Percentiles rank a stretch among this genome's conserved stretches.
Conservation (phyloP, 2,113 vertebrate species). For the Labrus mixtus region DNA sequence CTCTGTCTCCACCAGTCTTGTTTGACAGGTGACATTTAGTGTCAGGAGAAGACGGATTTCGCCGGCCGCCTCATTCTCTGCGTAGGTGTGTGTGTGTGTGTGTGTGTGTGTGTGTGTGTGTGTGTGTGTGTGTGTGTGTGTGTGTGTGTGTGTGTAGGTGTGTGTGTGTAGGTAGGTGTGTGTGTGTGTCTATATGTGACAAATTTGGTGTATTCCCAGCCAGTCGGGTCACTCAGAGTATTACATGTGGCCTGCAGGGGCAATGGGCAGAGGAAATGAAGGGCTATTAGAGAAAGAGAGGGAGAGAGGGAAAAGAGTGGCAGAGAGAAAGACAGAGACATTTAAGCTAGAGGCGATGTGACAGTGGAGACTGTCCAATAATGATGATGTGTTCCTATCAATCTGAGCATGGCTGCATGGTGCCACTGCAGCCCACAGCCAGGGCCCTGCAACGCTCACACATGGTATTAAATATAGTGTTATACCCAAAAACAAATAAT, state of each 20-base stretch:
- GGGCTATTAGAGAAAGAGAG: constrained; percentile 75
- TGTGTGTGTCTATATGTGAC: constrained; percentile 27
- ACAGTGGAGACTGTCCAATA: constrained; percentile 78
- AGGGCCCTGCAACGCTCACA: constrained; percentile 43
- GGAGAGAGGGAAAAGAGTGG: constrained; percentile 61
- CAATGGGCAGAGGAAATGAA: constrained; percentile 79
- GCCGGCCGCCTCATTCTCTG: constrained; percentile 44
- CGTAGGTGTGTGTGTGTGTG: constrained; percentile 26
- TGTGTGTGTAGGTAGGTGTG: constrained; percentile 34
- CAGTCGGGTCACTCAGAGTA: constrained; percentile 81
- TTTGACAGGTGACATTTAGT: constrained; percentile 71
- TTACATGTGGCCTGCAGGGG: constrained; percentile 82
- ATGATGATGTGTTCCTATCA: constrained; percentile 79
- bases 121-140: constrained; percentile 6
- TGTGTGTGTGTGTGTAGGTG: constrained; percentile 35
- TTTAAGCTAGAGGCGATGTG: constrained; percentile 79
- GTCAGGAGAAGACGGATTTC: constrained; percentile 58
- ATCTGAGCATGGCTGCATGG: constrained; percentile 60
- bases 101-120: constrained; percentile 39
- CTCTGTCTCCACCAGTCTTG: constrained; percentile 34
- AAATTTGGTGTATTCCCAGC: constrained; percentile 69
- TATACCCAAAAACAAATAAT: constrained; percentile 71
- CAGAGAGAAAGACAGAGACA: constrained; percentile 67
- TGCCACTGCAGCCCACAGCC: constrained; percentile 48
- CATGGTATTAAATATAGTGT: constrained; percentile 63